Evolutionary conservation across 2,888 invertebrate species (phyloP).

Genomic region (Salpingus planirostris): DNA sequence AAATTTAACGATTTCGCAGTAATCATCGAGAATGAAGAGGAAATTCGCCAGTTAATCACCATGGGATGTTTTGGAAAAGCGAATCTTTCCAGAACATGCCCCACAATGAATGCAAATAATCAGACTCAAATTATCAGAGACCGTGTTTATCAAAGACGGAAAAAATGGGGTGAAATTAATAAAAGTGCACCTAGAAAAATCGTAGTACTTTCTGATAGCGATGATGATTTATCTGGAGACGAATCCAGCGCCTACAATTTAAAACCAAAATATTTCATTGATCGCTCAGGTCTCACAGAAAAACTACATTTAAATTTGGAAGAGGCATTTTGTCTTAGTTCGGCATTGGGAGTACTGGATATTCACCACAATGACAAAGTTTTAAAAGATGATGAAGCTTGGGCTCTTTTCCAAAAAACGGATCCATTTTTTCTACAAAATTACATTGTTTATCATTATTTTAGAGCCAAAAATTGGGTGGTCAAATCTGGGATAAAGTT

Average conservation of each 20-base stretch:
- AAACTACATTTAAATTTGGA: slow-evolving; percentile 60
- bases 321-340: slow-evolving; percentile 68
- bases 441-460: slow-evolving; percentile 77
- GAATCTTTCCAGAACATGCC: slow-evolving; percentile 34
- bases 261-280: slow-evolving; percentile 51
- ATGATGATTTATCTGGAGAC: slow-evolving; percentile 59
- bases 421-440: slow-evolving; percentile 56
- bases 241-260: slow-evolving; percentile 53
- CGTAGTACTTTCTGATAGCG: slow-evolving; percentile 56
- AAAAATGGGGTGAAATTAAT: slow-evolving; percentile 34
- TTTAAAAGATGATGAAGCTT: slow-evolving; percentile 46
- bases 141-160: slow-evolving; percentile 52
- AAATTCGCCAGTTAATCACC: slow-evolving; percentile 54
- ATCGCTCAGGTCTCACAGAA: slow-evolving; percentile 52
- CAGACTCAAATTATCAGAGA: slow-evolving; percentile 47
- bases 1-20: slow-evolving; percentile 61
- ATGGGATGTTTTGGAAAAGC: slow-evolving; percentile 75
- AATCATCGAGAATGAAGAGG: slow-evolving; percentile 49
- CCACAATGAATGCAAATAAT: too few relatives aligned
- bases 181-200: slow-evolving; percentile 41
- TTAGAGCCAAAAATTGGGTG: slow-evolving; percentile 83
- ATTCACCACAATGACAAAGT: slow-evolving; percentile 46
- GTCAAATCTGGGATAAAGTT: slow-evolving; percentile 83
- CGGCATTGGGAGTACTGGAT: slow-evolving; percentile 57
- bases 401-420: slow-evolving; percentile 49